These are phyloP conservation scores for Drosophila nr. medialis DNA, from an alignment of 2,888 invertebrate genomes.

Conservation along the genomic window DNA sequence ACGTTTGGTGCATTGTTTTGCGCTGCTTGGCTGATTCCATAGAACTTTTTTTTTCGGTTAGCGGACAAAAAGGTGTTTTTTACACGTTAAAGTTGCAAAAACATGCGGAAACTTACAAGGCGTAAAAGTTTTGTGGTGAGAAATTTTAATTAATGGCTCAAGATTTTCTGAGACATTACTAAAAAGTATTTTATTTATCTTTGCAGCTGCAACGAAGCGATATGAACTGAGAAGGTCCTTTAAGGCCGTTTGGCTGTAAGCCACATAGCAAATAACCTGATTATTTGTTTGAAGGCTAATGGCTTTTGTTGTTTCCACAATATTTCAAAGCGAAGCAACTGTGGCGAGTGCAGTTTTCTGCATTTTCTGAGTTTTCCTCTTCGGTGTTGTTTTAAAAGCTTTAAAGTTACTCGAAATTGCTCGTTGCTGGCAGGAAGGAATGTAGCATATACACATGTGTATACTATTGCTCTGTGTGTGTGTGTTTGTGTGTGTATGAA, in stretches of 20 bases:
- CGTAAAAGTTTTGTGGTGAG: conserved; percentile 31
- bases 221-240: conserved; percentile 6
- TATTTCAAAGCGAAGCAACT: conserved; percentile 9
- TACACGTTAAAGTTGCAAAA: not conserved
- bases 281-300: conserved; percentile 26
- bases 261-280: conserved; percentile 16
- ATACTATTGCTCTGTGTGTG: not conserved
- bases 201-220: conserved; percentile 29
- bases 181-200: conserved; percentile 8
- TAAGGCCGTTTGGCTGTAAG: conserved; percentile 9
- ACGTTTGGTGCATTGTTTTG: conserved; percentile 20
- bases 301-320: conserved; percentile 3
- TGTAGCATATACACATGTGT: too few relatives aligned
- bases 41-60: conserved; percentile 2
- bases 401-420: conserved; percentile 38
- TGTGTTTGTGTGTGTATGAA: not conserved
- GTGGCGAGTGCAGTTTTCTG: conserved; percentile 25
- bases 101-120: conserved; percentile 24
- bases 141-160: conserved; percentile 50
- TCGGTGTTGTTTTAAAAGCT: conserved; percentile 30
- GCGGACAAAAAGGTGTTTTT: conserved; percentile 17
- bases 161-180: conserved; percentile 13
- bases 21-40: conserved; percentile 11
- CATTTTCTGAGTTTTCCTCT: conserved; percentile 19
- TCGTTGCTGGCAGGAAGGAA: conserved; percentile 12